Percentiles rank a stretch among this genome's conserved stretches.
Conservation (phyloP, 2,797 vertebrate genomes). For the Sebastiscus albofasciatus region DNA sequence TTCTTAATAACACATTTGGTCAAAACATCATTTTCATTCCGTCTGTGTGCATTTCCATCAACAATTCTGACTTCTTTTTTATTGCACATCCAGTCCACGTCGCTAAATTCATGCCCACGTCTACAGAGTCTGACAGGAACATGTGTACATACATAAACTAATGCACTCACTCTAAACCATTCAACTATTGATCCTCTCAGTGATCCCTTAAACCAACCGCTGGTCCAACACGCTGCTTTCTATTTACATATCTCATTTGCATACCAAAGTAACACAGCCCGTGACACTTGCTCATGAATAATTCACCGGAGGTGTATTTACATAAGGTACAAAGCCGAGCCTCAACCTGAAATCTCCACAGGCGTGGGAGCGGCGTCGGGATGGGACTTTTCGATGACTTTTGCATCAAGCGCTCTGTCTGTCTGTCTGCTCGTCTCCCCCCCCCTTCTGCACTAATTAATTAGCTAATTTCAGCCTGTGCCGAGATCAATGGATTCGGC, state of each 20-base stretch:
- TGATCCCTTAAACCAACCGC: constrained; percentile 55
- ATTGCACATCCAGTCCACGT: background rate
- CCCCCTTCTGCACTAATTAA: constrained; percentile 52
- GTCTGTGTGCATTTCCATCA: background rate
- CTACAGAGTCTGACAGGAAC: constrained; percentile 41
- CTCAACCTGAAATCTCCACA: constrained; percentile 44
- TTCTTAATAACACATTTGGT: constrained; percentile 9
- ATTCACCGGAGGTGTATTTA: constrained; percentile 67
- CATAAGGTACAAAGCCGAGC: constrained; percentile 52
- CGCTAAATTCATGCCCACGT: background rate
- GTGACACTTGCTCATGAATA: constrained; percentile 61
- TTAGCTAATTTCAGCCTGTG: constrained; percentile 64
- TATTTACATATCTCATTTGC: constrained; percentile 70
- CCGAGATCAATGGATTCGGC: constrained; percentile 63
- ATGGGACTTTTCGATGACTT: constrained; percentile 28
- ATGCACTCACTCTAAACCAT: constrained; percentile 27
- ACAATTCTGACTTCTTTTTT: background rate
- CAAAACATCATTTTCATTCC: background rate
- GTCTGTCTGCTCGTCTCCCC: background rate
- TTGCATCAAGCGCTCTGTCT: constrained; percentile 29
- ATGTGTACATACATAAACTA: constrained; percentile 58
- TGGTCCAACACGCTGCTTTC: constrained; percentile 45
- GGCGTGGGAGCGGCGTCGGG: constrained; percentile 32
- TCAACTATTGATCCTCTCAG: constrained; percentile 64
- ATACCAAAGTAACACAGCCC: constrained; percentile 70